Base-by-base conservation (phyloP, 2,797 vertebrate genomes). In the Hoplostethus atlanticus region DNA sequence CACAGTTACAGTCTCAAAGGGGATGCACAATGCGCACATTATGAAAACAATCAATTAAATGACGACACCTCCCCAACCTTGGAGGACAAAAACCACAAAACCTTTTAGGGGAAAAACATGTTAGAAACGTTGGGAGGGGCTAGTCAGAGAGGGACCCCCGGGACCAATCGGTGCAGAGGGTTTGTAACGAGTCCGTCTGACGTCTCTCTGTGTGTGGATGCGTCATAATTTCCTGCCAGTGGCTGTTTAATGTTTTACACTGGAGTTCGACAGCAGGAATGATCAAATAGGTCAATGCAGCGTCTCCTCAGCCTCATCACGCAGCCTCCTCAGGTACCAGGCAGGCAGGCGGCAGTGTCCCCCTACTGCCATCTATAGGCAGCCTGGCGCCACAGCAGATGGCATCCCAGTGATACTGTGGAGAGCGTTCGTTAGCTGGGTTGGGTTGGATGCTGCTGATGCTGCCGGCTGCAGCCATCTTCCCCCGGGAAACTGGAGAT, bases 331-430 rank as follows among this genome's bases (percentile, higher is more conserved):
- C 59, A 47, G 71, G 47, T 36, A 63, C 16, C 38, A 48, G 17
- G 3, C 61, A 12, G n/a, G 0, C 13, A 40, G 34, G 48, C 2
- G 42, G 55, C 62, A 57, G 79, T 73, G 84, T 84, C 88, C 68
- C 81, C 84, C 65, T 84, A 85, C 90, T 90, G 90, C 91, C 93
- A 91, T 90, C 91, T 89, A 66, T 84, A 83, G 92, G 65, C 60
- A 0, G 28, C 16, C 51, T n/a, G 0, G 0, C 0, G 3, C 57
- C 64, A 77, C 5, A 38, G 47, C 81, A 76, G 67, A 51, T 76
- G 46, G 42, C 47, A 1, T 81, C 3, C 38, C 6, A 3, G 47
- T 68, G 80, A 76, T 71, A 51, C 16, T n/a, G 62, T 17, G n/a
- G 40, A 63, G 51, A 71, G 59, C 81, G 38, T 47, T 16, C 4